Conservation (phyloP, 2,888 invertebrate species). For the Pseudococcus jackbeardsleyi region DNA sequence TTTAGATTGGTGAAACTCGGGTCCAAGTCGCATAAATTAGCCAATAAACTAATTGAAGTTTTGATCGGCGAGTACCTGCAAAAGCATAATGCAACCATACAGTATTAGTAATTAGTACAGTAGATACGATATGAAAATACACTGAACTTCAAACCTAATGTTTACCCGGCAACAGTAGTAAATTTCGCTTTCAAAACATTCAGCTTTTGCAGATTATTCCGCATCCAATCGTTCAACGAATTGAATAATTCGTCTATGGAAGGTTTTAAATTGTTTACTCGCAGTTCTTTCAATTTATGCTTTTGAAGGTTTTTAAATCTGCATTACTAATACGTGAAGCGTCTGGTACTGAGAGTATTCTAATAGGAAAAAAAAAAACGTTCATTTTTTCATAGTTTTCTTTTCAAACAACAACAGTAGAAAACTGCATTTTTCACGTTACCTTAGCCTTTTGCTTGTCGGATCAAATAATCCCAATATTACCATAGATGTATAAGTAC, state of each 20-base stretch:
- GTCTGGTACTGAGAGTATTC: constrained; percentile 75
- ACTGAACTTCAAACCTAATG: too few species aligned
- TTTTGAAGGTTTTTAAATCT: constrained; percentile 76
- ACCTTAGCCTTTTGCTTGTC: constrained; percentile 75
- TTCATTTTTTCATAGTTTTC: too few species aligned
- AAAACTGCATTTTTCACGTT: neutral
- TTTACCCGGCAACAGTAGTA: neutral
- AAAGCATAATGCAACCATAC: neutral
- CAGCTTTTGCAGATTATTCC: constrained; percentile 75
- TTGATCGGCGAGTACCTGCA: neutral
- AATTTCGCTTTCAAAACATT: constrained; percentile 71
- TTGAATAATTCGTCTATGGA: constrained; percentile 76
- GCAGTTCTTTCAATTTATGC: constrained; percentile 77
- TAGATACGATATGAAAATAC: neutral
- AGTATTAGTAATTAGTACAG: neutral
- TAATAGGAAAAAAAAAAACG: constrained; percentile 67
- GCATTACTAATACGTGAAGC: constrained; percentile 74
- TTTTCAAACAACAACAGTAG: too few species aligned
- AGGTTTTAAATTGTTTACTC: constrained; percentile 75
- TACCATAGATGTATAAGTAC: too few species aligned
- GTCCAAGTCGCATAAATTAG: constrained; percentile 75
- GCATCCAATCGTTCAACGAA: constrained; percentile 78
- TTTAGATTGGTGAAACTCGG: constrained; percentile 80
- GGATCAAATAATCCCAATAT: constrained; percentile 76
- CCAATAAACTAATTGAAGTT: constrained; percentile 70